Evolutionary conservation across 2,113 vertebrate genomes (phyloP).

Genomic region (Chamaea fasciata): DNA sequence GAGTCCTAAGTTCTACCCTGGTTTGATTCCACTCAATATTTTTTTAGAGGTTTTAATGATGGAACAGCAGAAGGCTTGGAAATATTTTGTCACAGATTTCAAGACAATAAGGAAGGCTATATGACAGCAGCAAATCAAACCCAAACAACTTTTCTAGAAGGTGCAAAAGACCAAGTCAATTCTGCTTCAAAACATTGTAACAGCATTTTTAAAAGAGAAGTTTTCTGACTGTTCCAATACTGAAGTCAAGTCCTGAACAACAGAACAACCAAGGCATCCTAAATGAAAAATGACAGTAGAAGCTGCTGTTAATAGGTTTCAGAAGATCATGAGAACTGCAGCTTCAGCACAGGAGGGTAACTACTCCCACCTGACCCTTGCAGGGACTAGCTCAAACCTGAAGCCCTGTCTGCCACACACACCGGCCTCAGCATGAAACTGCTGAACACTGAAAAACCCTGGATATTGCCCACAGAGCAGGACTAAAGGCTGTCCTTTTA

Average conservation of each 20-base stretch:
- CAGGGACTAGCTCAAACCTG: neutral
- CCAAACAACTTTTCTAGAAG: neutral
- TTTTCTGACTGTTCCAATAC: neutral
- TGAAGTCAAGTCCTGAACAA: neutral
- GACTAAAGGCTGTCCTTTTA: neutral
- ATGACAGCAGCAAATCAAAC: neutral
- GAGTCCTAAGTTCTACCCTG: neutral
- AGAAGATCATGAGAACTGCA: neutral
- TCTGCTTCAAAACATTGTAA: neutral
- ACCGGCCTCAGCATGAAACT: neutral
- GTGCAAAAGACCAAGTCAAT: neutral
- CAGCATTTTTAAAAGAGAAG: neutral
- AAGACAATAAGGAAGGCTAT: neutral
- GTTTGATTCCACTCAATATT: neutral
- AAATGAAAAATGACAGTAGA: neutral
- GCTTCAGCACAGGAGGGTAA: neutral
- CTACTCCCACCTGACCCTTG: neutral
- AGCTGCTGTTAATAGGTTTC: neutral
- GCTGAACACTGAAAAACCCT: neutral
- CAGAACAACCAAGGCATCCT: neutral
- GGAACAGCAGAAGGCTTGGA: neutral
- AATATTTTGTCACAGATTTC: neutral
- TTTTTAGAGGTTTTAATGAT: neutral
- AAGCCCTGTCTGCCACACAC: neutral
- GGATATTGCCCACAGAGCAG: neutral